Evolutionary conservation across 2,113 vertebrate species (phyloP), one percentile per base, ranked within the genome.

Genomic region (Chamaetylas fuelleborni): DNA sequence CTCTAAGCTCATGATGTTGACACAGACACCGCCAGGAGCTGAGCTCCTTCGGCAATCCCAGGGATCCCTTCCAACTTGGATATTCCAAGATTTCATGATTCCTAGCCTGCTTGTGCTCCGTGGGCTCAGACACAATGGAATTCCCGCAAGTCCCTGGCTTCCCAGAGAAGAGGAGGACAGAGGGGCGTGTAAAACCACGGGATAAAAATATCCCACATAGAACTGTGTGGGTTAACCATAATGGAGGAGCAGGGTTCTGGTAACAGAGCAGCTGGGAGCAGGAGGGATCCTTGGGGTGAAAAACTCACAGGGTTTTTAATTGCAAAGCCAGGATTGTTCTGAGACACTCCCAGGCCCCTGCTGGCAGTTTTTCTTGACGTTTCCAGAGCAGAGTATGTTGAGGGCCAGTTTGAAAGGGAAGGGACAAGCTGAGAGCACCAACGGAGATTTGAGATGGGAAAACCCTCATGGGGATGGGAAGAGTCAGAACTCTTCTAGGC

Each of bases 41-140:
- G 12, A 72, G 57, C 26, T 62, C 60, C 60, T 31, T 29, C 0
- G 0, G 66, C 1, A 3, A 34, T 29, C 36, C 25, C 15, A 3
- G 25, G 36, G 15, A 14, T 25, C 47, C 47, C 22, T 36, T 31
- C 25, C 13, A 20, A 17, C 17, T 16, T 6, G 17, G 24, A 20
- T 17, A 57, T 42, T 57, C 42, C 61, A 42, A 11, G 11, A 50
- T 42, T 76, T 34, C 16, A 13, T 0, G 3, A 42, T 42, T 58
- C 16, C 62, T 14, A 31, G 43, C 25, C 47, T 54, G 26, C n/a
- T 17, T 2, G 5, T 11, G 51, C 24, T 48, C 29, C 0, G 0
- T 34, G 42, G 34, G 51, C 51, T 66, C 61, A 22, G 61, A 38
- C 40, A 56, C 14, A 3, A 51, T 20, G 25, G 53, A 67, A 60